These are phyloP conservation scores for Channa maculata DNA, from an alignment of 2,113 vertebrate species.

Conservation along the genomic window DNA sequence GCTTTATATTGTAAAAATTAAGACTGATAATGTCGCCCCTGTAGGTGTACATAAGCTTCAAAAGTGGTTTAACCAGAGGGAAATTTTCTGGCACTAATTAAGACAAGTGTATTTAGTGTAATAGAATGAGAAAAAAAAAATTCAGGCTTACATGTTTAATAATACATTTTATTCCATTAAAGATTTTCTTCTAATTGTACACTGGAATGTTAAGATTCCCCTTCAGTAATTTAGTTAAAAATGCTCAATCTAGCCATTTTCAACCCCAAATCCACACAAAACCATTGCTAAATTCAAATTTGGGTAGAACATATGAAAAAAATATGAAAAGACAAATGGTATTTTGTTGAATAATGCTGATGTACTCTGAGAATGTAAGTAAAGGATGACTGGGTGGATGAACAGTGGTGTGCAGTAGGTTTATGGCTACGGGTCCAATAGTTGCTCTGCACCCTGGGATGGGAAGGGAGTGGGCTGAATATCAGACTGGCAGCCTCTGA, in stretches of 20 bases:
- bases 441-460: constrained; percentile 6
- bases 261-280: constrained; percentile 66
- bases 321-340: constrained; percentile 44
- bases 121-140: neutral
- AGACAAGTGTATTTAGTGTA: neutral
- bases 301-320: constrained; percentile 74
- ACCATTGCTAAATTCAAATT: constrained; percentile 69
- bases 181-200: constrained; percentile 83
- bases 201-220: constrained; percentile 93
- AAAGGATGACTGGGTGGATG: constrained; percentile 59
- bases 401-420: constrained; percentile 6
- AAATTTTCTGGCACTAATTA: neutral
- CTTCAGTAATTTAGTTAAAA: constrained; percentile 88
- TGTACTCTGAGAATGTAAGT: constrained; percentile 43
- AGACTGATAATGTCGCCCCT: no score
- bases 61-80: no score
- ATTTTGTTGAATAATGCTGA: constrained; percentile 43
- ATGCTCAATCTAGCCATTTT: constrained; percentile 80
- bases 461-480: neutral
- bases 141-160: constrained; percentile 68
- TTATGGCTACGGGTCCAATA: neutral
- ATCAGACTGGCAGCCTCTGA: constrained; percentile 12
- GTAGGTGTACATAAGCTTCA: no score
- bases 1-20: neutral
- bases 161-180: constrained; percentile 95